Conservation (phyloP, 1,140 invertebrate genomes). For the Paraescarpia echinospica region DNA sequence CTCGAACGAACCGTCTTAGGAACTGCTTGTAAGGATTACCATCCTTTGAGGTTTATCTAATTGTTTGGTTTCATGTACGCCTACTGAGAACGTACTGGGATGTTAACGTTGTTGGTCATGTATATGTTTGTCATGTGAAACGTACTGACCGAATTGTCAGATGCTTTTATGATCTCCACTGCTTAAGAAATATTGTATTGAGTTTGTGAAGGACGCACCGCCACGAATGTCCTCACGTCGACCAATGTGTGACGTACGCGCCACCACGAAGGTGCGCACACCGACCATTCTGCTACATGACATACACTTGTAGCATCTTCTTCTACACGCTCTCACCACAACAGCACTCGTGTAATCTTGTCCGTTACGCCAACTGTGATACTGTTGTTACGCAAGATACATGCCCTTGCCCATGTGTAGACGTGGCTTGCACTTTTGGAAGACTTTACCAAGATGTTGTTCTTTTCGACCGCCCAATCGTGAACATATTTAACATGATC, state of each 20-base stretch:
- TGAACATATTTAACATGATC: background rate
- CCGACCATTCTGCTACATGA: background rate
- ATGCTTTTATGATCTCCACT: background rate
- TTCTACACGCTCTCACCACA: background rate
- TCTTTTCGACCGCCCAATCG: background rate
- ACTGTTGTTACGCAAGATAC: background rate
- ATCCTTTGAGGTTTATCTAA: background rate
- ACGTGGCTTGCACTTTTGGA: too few species aligned
- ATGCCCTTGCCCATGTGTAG: background rate
- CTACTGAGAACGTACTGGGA: background rate
- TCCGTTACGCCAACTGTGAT: background rate
- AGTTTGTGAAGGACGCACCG: background rate
- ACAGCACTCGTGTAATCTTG: background rate
- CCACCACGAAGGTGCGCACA: background rate
- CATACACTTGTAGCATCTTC: background rate
- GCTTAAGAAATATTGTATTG: background rate
- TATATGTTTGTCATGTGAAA: background rate
- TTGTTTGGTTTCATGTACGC: background rate
- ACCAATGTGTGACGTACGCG: background rate
- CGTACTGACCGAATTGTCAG: background rate
- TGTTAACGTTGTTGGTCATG: background rate
- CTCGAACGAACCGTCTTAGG: background rate
- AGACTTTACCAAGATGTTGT: background rate
- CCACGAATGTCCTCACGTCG: background rate
- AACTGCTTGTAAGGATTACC: background rate